Conservation (phyloP, 2,888 invertebrate genomes). For the Willowsia nigromaculata region DNA sequence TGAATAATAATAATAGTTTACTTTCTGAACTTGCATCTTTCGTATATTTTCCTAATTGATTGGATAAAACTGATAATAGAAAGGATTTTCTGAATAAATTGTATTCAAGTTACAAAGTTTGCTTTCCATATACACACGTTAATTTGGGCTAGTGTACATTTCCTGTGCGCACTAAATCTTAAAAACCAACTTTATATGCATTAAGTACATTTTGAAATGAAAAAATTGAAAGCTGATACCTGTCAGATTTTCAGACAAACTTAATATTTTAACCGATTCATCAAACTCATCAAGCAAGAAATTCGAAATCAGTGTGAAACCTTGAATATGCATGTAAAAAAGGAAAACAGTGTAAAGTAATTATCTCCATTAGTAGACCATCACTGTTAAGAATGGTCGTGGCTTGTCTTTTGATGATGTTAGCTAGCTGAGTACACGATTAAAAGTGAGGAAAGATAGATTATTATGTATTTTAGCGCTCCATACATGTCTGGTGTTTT, state of each 20-base stretch:
- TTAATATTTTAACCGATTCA: neutral
- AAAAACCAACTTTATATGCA: neutral
- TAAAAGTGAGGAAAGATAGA: conserved; percentile 56
- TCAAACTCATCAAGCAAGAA: conserved; percentile 40
- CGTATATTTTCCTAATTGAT: conserved; percentile 19
- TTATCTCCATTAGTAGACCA: conserved; percentile 51
- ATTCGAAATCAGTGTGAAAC: conserved; percentile 19
- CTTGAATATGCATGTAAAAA: neutral
- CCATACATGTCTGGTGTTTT: neutral
- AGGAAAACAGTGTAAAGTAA: conserved; percentile 25
- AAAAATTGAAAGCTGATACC: conserved; percentile 18
- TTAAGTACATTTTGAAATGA: neutral
- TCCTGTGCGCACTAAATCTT: neutral
- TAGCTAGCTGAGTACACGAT: conserved; percentile 23
- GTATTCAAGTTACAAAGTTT: neutral
- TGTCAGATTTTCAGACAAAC: conserved; percentile 20
- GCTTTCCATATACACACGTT: too few relatives aligned
- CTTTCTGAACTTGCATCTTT: neutral
- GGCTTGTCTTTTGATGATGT: conserved; percentile 1
- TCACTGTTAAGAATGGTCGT: conserved; percentile 36
- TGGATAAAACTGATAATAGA: conserved; percentile 14
- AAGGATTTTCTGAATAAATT: neutral
- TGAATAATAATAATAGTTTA: neutral
- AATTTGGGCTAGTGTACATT: too few relatives aligned
- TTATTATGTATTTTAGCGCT: neutral